Base-by-base conservation (phyloP, 1,140 invertebrate genomes). In the Phocides pigmalion region DNA sequence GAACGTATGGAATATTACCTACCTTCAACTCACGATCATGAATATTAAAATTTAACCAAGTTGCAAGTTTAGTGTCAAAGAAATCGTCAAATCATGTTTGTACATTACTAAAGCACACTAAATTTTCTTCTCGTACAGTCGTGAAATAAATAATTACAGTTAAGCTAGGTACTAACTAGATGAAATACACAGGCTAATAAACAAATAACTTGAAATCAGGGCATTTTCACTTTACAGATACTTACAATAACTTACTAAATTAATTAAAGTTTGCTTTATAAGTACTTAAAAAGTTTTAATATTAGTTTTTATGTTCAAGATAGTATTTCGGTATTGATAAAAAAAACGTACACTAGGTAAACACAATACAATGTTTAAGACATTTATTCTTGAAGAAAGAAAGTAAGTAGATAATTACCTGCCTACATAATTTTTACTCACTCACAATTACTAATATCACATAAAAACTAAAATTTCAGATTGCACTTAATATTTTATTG, bases 401-500 rank as follows among this genome's bases (percentile, higher is more conserved):
- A n/a, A n/a, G n/a, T n/a, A n/a, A n/a, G n/a, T n/a, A n/a, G n/a
- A n/a, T n/a, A n/a, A n/a, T n/a, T n/a, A n/a, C n/a, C n/a, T n/a
- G n/a, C n/a, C n/a, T n/a, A n/a, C n/a, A n/a, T n/a, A n/a, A n/a
- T n/a, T n/a, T n/a, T n/a, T n/a, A n/a, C n/a, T n/a, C n/a, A n/a
- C n/a, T n/a, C n/a, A n/a, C n/a, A n/a, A n/a, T n/a, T n/a, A 22
- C 20, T 22, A 3, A 22, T 22, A 53, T 19, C 39, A 51, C 51
- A 70, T 46, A 32, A 35, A 35, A 64, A 49, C 53, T 8, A 28
- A 8, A 70, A 68, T 68, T 53, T 53, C 51, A 64, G 51, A 64
- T 68, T 73, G 64, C 66, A 63, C 64, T 65, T 66, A 77, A 80
- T 75, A 74, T 68, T 77, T 77, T 80, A 74, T 62, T 72, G 70